Percentiles rank a stretch among this genome's conserved stretches.
Conservation (phyloP, 2,888 invertebrate species). For the Cinara cedri region DNA sequence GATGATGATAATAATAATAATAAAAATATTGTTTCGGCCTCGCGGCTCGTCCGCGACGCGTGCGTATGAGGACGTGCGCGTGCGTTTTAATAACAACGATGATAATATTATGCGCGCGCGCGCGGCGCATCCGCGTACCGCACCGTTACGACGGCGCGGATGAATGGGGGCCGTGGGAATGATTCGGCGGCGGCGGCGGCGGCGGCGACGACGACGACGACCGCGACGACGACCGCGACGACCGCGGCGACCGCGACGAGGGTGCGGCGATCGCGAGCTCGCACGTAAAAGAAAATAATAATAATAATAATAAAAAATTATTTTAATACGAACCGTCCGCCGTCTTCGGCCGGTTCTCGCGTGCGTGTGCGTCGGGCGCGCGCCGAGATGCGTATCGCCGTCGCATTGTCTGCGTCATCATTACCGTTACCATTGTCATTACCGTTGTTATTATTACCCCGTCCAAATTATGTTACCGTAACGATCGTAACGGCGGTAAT, state of each 20-base stretch:
- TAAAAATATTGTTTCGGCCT: constrained; percentile 49
- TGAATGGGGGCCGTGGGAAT: constrained; percentile 55
- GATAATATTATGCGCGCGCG: neutral
- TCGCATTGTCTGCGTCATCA: constrained; percentile 11
- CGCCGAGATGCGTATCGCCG: constrained; percentile 29
- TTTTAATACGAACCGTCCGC: neutral
- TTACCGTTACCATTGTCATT: too few relatives aligned
- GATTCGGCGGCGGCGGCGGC: constrained; percentile 30
- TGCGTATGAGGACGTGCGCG: neutral
- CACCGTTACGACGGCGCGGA: constrained; percentile 1
- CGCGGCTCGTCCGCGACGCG: constrained; percentile 41
- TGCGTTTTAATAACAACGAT: too few relatives aligned
- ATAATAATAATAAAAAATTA: too few relatives aligned
- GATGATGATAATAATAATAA: constrained; percentile 42
- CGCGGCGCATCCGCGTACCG: too few relatives aligned
- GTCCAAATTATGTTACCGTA: constrained; percentile 9
- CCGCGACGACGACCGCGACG: too few relatives aligned
- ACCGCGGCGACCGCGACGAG: constrained; percentile 26
- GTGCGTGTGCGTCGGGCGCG: neutral
- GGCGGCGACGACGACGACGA: too few relatives aligned
- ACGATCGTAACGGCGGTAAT: constrained; percentile 16
- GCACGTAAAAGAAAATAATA: too few relatives aligned
- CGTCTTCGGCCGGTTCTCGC: neutral
- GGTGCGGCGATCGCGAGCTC: neutral
- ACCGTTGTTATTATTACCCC: too few relatives aligned